Evolutionary conservation across 2,888 invertebrate species (phyloP), one percentile per base, ranked within the genome.

Genomic region (Carpatolechia fugitivella): DNA sequence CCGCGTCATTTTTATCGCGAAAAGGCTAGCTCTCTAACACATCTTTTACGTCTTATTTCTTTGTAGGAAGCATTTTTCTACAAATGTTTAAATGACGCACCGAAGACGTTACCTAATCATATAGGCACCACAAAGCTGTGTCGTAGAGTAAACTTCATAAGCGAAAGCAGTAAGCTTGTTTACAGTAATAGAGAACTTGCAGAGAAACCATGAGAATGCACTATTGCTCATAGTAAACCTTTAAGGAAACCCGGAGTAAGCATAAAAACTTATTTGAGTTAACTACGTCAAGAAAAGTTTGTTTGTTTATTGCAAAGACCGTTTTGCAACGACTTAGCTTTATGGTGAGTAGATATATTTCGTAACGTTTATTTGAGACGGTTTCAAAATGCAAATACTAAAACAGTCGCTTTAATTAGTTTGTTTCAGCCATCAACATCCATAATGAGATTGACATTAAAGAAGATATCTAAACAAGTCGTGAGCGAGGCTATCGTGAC

Each of bases 401-500:
- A 49, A 36, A 35, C 29, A 20, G 35, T 35, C 18, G 49, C 49
- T 38, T 38, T 38, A 50, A 50, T 50, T 36, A 50, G 24, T 50
- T 38, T 24, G 18, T 24, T 50, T 50, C 49, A 33, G 38, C 13
- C 38, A 46, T 46, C 41, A 52, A 44, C 35, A 11, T 16, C 0
- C 33, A 13, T 52, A 31, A 33, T 46, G 33, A 46, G 44, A 33
- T 31, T 35, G 33, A 40, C 54, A 48, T 48, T 44, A 40, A 40
- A 31, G 14, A 40, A 36, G 14, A 24, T 13, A 41, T 7, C 38
- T 38, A 36, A 13, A n/a, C 38, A 54, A 40, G 46, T 5, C 1
- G 53, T 14, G 24, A 16, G 44, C 1, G 41, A 52, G n/a, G 58
- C 58, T 60, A 55, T 54, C 47, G 36, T 55, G 52, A 58, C 56